Percentiles rank a stretch among this genome's conserved stretches.
These are phyloP conservation scores for Trissolcus basalis DNA, from an alignment of 1,140 invertebrate genomes.

Conservation along the genomic window DNA sequence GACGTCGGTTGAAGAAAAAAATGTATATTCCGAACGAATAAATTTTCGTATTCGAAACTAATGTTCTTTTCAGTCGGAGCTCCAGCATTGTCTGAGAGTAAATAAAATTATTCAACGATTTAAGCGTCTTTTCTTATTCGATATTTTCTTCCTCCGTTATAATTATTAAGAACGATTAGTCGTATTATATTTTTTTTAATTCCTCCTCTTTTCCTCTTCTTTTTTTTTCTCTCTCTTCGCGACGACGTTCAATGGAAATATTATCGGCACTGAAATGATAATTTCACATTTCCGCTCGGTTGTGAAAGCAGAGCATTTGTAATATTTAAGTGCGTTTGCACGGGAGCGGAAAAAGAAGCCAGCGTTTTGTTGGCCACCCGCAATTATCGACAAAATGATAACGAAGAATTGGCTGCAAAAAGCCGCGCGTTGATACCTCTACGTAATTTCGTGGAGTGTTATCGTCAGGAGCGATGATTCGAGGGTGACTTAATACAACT, in stretches of 20 bases:
- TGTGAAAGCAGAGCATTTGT: neutral
- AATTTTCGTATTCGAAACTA: constrained; percentile 20
- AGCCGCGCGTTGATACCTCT: constrained; percentile 48
- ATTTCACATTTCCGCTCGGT: neutral
- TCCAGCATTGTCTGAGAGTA: constrained; percentile 9
- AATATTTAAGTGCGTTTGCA: constrained; percentile 20
- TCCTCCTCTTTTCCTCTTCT: too few species aligned
- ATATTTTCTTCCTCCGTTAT: neutral
- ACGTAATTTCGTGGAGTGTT: constrained; percentile 57
- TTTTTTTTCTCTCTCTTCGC: too few species aligned
- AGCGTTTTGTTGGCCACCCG: constrained; percentile 20
- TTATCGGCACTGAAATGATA: constrained; percentile 5
- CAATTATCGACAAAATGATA: constrained; percentile 56
- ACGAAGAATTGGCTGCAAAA: constrained; percentile 53
- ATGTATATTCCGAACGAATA: constrained; percentile 22
- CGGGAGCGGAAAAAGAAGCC: constrained; percentile 14
- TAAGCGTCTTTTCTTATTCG: neutral
- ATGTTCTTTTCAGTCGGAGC: constrained; percentile 19
- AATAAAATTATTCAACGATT: constrained; percentile 14
- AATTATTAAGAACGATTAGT: constrained; percentile 11
- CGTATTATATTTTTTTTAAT: neutral
- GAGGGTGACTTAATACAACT: constrained; percentile 58
- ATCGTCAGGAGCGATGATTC: constrained; percentile 56
- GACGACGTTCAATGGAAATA: neutral
- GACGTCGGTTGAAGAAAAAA: constrained; percentile 33